A percentile compares a stretch with the other conserved stretches of the same genome.
Conservation (phyloP, 2,888 invertebrate genomes). For the Tryphoninae sp. region DNA sequence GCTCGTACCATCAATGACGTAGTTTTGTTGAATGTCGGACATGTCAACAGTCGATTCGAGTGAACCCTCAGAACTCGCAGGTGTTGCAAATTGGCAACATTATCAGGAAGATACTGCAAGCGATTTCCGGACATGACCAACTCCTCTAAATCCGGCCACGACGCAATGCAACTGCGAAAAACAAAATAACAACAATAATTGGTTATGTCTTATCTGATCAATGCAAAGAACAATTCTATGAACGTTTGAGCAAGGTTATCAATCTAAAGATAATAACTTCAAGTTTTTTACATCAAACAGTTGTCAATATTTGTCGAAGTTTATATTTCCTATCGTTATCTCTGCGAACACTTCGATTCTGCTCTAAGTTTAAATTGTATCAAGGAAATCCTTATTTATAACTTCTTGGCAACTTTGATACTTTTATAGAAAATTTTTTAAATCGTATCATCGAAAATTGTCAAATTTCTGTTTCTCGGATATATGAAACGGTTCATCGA, state of each 20-base stretch:
- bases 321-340: slow-evolving; percentile 19
- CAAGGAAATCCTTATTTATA: neutral
- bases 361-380: neutral
- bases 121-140: slow-evolving; percentile 92
- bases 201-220: slow-evolving; percentile 18
- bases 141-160: slow-evolving; percentile 92
- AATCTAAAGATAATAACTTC: neutral
- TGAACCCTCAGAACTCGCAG: slow-evolving; percentile 90
- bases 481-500: neutral
- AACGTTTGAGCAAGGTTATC: neutral
- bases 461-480: neutral
- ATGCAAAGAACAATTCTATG: slow-evolving; percentile 13
- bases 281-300: slow-evolving; percentile 11
- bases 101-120: slow-evolving; percentile 88
- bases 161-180: slow-evolving; percentile 84
- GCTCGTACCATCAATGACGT: slow-evolving; percentile 85
- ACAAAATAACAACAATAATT: neutral
- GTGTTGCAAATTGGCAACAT: slow-evolving; percentile 87
- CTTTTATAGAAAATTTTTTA: neutral
- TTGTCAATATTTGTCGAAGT: slow-evolving; percentile 22
- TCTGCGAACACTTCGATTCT: neutral
- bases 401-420: neutral
- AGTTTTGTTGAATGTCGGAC: slow-evolving; percentile 90
- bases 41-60: slow-evolving; percentile 89
- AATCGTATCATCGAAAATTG: neutral